Base-by-base conservation (phyloP, 2,888 invertebrate genomes). In the Drosophila antonietae region DNA sequence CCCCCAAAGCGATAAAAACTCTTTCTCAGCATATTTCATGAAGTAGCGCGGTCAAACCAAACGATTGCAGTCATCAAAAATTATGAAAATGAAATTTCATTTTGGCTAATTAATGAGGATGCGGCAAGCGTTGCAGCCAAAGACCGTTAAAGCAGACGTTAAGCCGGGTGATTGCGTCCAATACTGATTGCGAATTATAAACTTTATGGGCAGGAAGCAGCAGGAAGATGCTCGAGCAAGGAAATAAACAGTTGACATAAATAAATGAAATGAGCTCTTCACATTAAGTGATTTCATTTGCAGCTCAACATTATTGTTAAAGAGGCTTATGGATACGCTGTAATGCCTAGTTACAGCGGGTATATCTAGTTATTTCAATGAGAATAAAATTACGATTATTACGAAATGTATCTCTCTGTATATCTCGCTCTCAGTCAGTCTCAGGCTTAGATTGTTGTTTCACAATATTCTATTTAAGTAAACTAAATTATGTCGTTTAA, bases 1-100 rank as follows among this genome's bases (percentile, higher is more conserved):
- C 15, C 43, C 57, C 55, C 31, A n/a, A 49, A 47, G 46, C 57
- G 41, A 39, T 56, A 55, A 56, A 67, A 68, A 73, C 59, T 62
- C 51, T 62, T 73, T 49, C 44, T 55, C 23, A 62, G 46, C 69
- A 39, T 35, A 58, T 63, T 73, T 39, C 37, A 58, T 23, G 33
- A 51, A 60, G 33, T 63, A 63, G n/a, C 33, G 31, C 9, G n/a
- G 57, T 57, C 39, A 10, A 67, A 67, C 58, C 49, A 31, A n/a
- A 10, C 49, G 33, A 49, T 44, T 68, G 39, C n/a, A 57, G 51
- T 12, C 53, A 51, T 35, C 52, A 55, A 59, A 59, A 59, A 35
- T 47, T 57, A 47, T 47, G 28, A 53, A 57, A 60, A 60, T 51
- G 46, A 28, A 28, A 60, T 44, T 62, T 28, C 8, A 43, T 64